Evolutionary conservation across 2,888 invertebrate species (phyloP), one percentile per base, ranked within the genome.

Genomic region (Xanthostigma xanthostigma): DNA sequence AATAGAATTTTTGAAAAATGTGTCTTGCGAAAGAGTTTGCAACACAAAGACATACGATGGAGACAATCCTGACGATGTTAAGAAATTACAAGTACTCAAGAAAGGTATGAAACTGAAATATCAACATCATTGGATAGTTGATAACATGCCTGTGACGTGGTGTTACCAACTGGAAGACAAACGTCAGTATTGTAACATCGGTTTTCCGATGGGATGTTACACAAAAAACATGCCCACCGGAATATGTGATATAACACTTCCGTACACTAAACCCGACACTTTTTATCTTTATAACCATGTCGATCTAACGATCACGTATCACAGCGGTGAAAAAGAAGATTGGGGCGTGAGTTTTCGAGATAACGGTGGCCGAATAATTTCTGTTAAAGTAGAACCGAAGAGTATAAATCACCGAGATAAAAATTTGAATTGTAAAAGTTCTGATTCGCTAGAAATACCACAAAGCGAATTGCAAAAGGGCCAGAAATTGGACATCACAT

Each of bases 141-240:
- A 98, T 69, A 98, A 98, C 65, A 96, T 98, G 96, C 98, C 98
- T 0, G 89, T 98, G 2, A 96, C 97, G 0, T 96, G 92, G 87
- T 98, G 98, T 66, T 94, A 92, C 65, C 70, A 68, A 41, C 62
- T 80, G 49, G 81, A 85, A 52, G 80, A 81, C 54, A 74, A 74
- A 12, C 77, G 79, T 56, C 81, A 79, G 52, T 91, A 85, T 63
- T 98, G 98, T 65, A 88, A 87, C 53, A 91, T 90, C 40, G 96
- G 97, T 9, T 98, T 98, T 66, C 96, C 96, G 1, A 93, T 98
- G 87, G 97, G 97, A 8, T 98, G 97, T 64, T 65, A 60, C 52
- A 57, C 61, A 11, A 58, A 58, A 14, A 49, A 45, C 10, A 14
- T 35, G 14, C 40, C 40, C 12, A 36, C 36, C 17, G 14, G 43